Percentiles rank a stretch among this genome's conserved stretches.
Conservation (phyloP, 2,888 invertebrate genomes). For the Itoplectis maculator region DNA sequence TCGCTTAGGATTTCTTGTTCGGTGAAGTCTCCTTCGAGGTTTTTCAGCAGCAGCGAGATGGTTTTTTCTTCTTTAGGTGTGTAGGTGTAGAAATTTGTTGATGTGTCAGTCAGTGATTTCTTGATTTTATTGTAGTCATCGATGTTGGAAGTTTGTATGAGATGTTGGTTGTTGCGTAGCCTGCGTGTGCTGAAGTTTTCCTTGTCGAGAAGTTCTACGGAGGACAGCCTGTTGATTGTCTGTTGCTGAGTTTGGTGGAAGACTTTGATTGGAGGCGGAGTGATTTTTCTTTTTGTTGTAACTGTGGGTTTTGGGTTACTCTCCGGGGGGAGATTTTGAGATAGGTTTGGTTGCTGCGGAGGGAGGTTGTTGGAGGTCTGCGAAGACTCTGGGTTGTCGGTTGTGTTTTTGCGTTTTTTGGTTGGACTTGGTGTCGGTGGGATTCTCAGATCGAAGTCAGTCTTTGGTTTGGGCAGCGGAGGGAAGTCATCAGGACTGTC, state of each 20-base stretch:
- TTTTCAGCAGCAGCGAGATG: not conserved
- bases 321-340: not conserved
- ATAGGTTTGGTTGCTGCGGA: not conserved
- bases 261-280: slow-evolving; percentile 3
- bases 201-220: not conserved
- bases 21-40: slow-evolving; percentile 12
- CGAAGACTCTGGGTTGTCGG: not conserved
- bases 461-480: not conserved
- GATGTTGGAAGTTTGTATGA: not conserved
- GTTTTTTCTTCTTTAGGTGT: slow-evolving; percentile 18
- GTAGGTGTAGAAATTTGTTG: slow-evolving; percentile 9
- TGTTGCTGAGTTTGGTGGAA: slow-evolving; percentile 16
- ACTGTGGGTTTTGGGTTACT: not conserved
- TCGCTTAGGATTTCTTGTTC: not conserved
- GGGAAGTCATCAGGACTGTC: not conserved
- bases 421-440: not conserved
- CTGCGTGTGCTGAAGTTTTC: slow-evolving; percentile 1
- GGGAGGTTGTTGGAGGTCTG: not conserved
- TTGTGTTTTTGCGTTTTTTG: not conserved
- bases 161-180: slow-evolving; percentile 8
- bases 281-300: not conserved
- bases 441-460: not conserved
- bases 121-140: slow-evolving; percentile 15
- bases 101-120: not conserved
- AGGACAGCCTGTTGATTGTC: not conserved